Base-by-base conservation (phyloP, 2,797 vertebrate species). In the Aeoliscus strigatus region DNA sequence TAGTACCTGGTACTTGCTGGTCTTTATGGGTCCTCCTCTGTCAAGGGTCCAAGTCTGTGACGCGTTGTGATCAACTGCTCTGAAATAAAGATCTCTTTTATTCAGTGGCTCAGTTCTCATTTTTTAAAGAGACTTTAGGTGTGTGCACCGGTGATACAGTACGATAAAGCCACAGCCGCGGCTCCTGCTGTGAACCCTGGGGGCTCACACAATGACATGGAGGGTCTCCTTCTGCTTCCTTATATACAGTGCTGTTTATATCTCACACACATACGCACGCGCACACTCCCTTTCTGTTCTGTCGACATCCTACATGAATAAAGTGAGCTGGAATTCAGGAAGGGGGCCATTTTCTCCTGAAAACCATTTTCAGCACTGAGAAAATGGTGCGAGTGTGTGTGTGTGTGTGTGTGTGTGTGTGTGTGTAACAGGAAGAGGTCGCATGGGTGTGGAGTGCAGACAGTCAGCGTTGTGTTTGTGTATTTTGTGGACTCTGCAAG, bases 241-340 rank as follows among this genome's bases (percentile, higher is more conserved):
- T 79, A 76, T 77, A 80, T 75, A 79, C 30, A 3, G 42, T 39
- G 69, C 70, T 76, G 51, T 77, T 77, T 78, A 77, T 82, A 82
- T 70, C 73, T 8, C 40, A 35, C 10, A 43, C 35, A 5, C 24
- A 15, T 35, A 18, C 50, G 9, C 30, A 4, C 31, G 14, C 38
- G 30, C 39, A 26, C 40, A 33, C 54, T 1, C 50, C 14, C 39
- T 14, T 32, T 14, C 26, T 5, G 45, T 47, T 14, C 30, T 33
- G 39, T 47, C 26, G n/a, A 51, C 74, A 75, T 78, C 66, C 75
- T 70, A 79, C 73, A 77, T 60, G 60, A 72, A 79, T 57, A 69
- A 78, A 69, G 44, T 14, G 14, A 50, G 39, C 57, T 51, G 61
- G 72, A 66, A 71, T 77, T 75, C 74, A 77, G 79, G 80, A 80